These are phyloP conservation scores for Ptychoptera albimana DNA, from an alignment of 2,888 invertebrate genomes.

Conservation along the genomic window DNA sequence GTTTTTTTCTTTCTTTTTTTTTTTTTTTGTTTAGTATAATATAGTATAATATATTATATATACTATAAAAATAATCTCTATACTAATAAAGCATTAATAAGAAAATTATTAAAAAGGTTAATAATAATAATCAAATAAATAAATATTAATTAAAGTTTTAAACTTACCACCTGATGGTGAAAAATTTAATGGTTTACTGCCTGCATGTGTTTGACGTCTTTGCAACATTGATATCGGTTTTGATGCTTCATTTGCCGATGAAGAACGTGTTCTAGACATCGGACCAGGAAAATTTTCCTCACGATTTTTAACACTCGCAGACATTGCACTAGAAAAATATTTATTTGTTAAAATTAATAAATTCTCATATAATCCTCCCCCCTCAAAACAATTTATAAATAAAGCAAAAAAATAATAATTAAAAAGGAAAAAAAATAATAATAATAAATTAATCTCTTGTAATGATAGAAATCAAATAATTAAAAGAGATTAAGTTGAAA, in stretches of 20 bases:
- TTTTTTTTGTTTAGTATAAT: too few relatives aligned
- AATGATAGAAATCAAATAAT: not conserved
- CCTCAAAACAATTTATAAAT: too few relatives aligned
- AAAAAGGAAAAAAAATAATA: not conserved
- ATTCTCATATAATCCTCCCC: not conserved
- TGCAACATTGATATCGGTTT: slow-evolving; percentile 42
- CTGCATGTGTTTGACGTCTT: slow-evolving; percentile 43
- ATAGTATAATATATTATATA: too few relatives aligned
- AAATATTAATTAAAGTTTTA: not conserved
- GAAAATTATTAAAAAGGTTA: not conserved
- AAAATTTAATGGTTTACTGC: slow-evolving; percentile 26
- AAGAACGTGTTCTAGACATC: slow-evolving; percentile 45
- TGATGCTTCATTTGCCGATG: slow-evolving; percentile 54
- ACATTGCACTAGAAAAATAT: slow-evolving; percentile 42
- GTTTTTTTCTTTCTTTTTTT: too few relatives aligned
- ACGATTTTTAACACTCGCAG: slow-evolving; percentile 37
- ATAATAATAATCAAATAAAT: not conserved
- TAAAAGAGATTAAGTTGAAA: not conserved
- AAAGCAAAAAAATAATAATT: not conserved
- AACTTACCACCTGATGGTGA: slow-evolving; percentile 32
- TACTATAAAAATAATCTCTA: too few relatives aligned
- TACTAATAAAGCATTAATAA: not conserved
- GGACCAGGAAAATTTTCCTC: slow-evolving; percentile 48
- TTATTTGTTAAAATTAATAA: not conserved
- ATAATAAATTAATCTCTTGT: not conserved